Evolutionary conservation across 2,888 invertebrate species (phyloP), one percentile per base, ranked within the genome.

Genomic region (Caenorhabditis uteleia): DNA sequence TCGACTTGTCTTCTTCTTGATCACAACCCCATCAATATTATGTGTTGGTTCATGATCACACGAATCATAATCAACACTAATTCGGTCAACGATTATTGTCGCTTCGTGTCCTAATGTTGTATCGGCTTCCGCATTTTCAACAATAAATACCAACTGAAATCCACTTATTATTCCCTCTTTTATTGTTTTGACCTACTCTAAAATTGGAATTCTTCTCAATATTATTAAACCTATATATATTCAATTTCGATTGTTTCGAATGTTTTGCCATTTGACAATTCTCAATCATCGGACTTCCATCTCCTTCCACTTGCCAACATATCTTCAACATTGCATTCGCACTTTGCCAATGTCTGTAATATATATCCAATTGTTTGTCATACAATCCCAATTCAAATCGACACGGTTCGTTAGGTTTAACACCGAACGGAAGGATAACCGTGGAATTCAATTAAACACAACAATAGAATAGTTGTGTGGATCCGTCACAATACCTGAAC

Each of bases 261-360:
- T 66, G 58, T 27, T 50, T 42, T 1, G 70, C 68, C 33, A 59
- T 38, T 43, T 67, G 67, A 34, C 74, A 74, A 45, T 68, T 62
- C 31, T 61, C 70, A 2, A 47, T 33, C 8, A 42, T 45, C 21
- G 60, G 54, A 27, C 50, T 59, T 23, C 62, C 67, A 31, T 69
- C 61, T 18, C 60, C 61, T 29, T 57, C 64, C 18, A 43, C 21
- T 16, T 59, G 54, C 73, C 73, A 75, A 39, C 75, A 75, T 5
- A 75, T 43, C 23, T 60, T 58, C 14, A 70, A 56, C 46, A 57
- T 57, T 4, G 75, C 69, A 10, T 70, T 68, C 3, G 75, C 70
- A 55, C 61, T 68, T 49, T 75, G 75, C 75, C 75, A 75, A 39
- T 75, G 70, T 47, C 75, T 75, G 54, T 25, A 74, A 70, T 6